These are phyloP conservation scores for Pyrgilauda ruficollis DNA, from an alignment of 2,113 vertebrate genomes.

Conservation along the genomic window DNA sequence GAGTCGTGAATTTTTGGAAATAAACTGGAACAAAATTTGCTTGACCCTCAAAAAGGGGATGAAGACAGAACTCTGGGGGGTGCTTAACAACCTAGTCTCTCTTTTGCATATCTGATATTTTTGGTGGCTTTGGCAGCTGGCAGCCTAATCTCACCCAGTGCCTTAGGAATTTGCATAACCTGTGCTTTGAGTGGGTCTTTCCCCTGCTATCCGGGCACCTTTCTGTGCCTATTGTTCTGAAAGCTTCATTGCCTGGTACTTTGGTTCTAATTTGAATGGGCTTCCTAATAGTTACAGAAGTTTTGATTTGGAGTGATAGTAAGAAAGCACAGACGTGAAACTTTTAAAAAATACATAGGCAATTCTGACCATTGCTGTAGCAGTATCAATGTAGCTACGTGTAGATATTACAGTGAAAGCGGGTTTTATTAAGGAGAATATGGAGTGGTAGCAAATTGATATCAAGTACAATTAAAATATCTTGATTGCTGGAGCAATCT, in stretches of 20 bases:
- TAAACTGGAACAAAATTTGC: background rate
- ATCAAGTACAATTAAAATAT: background rate
- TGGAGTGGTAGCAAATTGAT: background rate
- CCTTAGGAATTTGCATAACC: background rate
- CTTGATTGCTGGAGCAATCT: background rate
- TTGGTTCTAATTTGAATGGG: background rate
- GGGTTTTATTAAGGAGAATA: background rate
- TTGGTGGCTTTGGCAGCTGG: background rate
- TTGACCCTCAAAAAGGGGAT: background rate
- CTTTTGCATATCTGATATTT: background rate
- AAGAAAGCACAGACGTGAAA: background rate
- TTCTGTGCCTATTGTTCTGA: background rate
- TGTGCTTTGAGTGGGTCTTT: background rate
- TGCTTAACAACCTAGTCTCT: background rate
- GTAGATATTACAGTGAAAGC: background rate
- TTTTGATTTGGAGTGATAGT: background rate
- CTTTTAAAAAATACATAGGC: background rate
- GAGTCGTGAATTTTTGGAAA: background rate
- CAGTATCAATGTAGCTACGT: background rate
- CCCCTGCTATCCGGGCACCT: background rate
- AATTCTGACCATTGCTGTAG: background rate
- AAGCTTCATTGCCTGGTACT: background rate
- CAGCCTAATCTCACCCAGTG: background rate
- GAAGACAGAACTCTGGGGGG: background rate
- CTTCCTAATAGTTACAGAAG: background rate